Base-by-base conservation (phyloP, 2,888 invertebrate genomes). In the Agapetus fuscipes region DNA sequence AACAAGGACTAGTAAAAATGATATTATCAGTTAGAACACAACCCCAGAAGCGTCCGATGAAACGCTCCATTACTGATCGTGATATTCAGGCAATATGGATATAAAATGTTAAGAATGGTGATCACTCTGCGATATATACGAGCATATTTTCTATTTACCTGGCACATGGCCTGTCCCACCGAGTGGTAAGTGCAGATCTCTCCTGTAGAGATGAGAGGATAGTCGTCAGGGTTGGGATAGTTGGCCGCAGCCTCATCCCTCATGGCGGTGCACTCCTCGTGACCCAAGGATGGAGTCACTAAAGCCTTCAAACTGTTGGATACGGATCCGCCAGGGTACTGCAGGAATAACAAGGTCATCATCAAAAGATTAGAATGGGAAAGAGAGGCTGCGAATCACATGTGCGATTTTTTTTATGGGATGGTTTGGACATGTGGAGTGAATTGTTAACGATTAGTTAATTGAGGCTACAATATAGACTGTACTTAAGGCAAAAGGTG, bases 101-200 rank as follows among this genome's bases (percentile, higher is more conserved):
- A 27, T 28, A 28, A 28, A 3, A 30, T 30, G 5, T 30, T 14
- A 3, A 15, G n/a, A 10, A 28, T 11, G 16, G 14, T 15, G n/a
- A 6, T 3, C 13, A 30, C 10, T 12, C 16, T 14, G 10, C 14
- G 14, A 9, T 9, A 32, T n/a, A n/a, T n/a, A n/a, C n/a, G 20
- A 17, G 5, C 17, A 32, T 17, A 17, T 32, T n/a, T 17, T 14
- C 10, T 17, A 10, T 4, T 24, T 30, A 39, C 43, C 29, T 39
- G 39, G 26, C 43, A 43, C 25, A 37, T 17, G 14, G 36, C 43
- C 25, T 39, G 34, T 39, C 43, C 43, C 11, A 24, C 29, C 3
- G 39, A 39, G 11, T 43, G 39, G 17, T 25, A 37, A 4, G 36
- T 36, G 28, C 43, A 43, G 33, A 43, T 31, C 30, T 43, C 43